phyloP scores from a whole-genome alignment of 1,140 invertebrate genomes.

The Triops longicaudatus region DNA sequence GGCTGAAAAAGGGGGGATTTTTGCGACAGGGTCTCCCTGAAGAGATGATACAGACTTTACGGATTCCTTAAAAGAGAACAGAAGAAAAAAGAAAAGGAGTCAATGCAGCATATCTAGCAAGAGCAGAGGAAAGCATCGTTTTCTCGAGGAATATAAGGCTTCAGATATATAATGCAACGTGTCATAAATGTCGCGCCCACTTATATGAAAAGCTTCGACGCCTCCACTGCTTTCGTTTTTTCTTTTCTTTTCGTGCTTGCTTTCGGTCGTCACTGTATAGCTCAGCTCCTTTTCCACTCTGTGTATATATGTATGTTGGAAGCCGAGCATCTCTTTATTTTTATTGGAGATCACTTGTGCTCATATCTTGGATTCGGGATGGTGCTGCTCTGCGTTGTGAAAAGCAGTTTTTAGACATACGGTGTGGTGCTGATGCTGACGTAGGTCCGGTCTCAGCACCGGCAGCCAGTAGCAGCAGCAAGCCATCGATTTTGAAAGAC shows the following conservation, averaged over 20 bases:
- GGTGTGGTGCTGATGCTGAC: neutral
- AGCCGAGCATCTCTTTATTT: constrained; percentile 5
- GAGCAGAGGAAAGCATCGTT: neutral
- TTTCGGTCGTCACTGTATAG: neutral
- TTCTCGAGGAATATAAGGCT: neutral
- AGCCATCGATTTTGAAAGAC: neutral
- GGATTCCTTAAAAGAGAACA: neutral
- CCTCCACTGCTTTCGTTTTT: neutral
- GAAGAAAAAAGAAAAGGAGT: neutral
- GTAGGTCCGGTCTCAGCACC: neutral
- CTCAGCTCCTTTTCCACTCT: neutral
- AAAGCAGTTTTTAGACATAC: neutral
- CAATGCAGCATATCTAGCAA: constrained; percentile 12
- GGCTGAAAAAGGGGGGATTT: too few species aligned
- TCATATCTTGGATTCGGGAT: neutral
- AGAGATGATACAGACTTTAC: neutral
- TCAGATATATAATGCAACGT: constrained; percentile 8
- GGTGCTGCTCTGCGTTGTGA: neutral
- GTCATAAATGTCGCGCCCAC: constrained; percentile 14
- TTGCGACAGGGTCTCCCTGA: too few species aligned
- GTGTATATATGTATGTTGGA: neutral
- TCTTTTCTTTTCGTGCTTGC: neutral
- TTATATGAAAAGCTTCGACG: constrained; percentile 15
- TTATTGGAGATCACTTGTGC: constrained; percentile 15
- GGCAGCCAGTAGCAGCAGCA: neutral